These are phyloP conservation scores for Bombus pascuorum DNA, from an alignment of 1,140 invertebrate species.

Conservation along the genomic window DNA sequence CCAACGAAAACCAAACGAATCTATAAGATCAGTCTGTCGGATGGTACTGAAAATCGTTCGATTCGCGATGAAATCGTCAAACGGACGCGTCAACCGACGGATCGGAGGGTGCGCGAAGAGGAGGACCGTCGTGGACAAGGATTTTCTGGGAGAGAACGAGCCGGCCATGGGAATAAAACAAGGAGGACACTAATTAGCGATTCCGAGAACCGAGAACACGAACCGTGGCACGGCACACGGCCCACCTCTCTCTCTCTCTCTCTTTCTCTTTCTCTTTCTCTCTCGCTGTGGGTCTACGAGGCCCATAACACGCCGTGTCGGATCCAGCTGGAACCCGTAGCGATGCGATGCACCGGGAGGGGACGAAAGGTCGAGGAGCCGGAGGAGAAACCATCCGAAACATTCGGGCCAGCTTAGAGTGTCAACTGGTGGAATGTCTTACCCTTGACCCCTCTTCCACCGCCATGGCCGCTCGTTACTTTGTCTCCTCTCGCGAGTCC, in stretches of 20 bases:
- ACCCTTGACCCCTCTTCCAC: conserved; percentile 65
- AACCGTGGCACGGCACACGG: conserved; percentile 62
- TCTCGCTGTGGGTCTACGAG: not conserved
- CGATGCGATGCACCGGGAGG: conserved; percentile 51
- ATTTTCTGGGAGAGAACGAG: conserved; percentile 70
- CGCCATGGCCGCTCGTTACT: conserved; percentile 6
- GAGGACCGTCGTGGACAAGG: conserved; percentile 58
- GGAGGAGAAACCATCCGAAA: conserved; percentile 71
- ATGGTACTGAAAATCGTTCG: too few species aligned
- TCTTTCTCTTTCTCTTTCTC: not conserved
- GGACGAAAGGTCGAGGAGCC: conserved; percentile 61
- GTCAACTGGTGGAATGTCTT: conserved; percentile 75
- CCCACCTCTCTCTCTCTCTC: conserved; percentile 33
- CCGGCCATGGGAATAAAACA: conserved; percentile 76
- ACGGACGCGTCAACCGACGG: conserved; percentile 71
- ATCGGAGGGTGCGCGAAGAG: not conserved
- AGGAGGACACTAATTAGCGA: conserved; percentile 78
- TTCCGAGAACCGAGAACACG: conserved; percentile 78
- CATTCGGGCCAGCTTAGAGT: conserved; percentile 70
- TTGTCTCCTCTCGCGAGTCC: conserved; percentile 46
- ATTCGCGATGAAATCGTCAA: conserved; percentile 65
- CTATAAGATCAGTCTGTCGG: not conserved
- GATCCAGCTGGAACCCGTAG: conserved; percentile 57
- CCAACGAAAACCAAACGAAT: not conserved
- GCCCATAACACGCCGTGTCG: conserved; percentile 58